Percentiles rank a stretch among this genome's conserved stretches.
phyloP scores from a whole-genome alignment of 2,797 vertebrate genomes.

The Anguilla pacifica region DNA sequence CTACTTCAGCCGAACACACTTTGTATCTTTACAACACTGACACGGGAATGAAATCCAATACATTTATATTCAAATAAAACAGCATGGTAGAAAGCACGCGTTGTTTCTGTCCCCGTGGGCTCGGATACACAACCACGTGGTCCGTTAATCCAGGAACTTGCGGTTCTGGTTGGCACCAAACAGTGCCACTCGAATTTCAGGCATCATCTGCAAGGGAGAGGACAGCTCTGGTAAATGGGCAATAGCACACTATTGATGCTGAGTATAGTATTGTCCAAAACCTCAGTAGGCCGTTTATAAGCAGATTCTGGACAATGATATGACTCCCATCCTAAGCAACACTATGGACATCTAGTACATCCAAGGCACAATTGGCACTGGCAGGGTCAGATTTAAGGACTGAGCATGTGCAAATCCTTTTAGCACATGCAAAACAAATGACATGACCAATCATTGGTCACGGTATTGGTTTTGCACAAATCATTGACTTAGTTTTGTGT shows the following conservation, averaged over 20 bases:
- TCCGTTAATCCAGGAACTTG: constrained; percentile 85
- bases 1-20: neutral
- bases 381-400: too few relatives aligned
- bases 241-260: neutral
- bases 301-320: neutral
- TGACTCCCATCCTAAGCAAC: neutral
- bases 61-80: neutral
- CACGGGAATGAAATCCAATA: neutral
- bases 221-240: neutral
- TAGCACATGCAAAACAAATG: too few relatives aligned
- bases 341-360: neutral
- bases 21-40: neutral
- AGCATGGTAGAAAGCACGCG: neutral
- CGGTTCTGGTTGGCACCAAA: constrained; percentile 91
- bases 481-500: too few relatives aligned
- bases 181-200: constrained; percentile 85
- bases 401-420: too few relatives aligned
- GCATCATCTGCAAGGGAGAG: constrained; percentile 86
- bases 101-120: neutral
- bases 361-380: neutral
- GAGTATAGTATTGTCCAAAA: neutral
- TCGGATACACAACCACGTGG: neutral
- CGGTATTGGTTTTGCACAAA: too few relatives aligned
- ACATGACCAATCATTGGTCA: too few relatives aligned
- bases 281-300: neutral